Percentiles rank a stretch among this genome's conserved stretches.
These are phyloP conservation scores for Thysanoteuthis rhombus DNA, from an alignment of 2,888 invertebrate species.

Conservation along the genomic window DNA sequence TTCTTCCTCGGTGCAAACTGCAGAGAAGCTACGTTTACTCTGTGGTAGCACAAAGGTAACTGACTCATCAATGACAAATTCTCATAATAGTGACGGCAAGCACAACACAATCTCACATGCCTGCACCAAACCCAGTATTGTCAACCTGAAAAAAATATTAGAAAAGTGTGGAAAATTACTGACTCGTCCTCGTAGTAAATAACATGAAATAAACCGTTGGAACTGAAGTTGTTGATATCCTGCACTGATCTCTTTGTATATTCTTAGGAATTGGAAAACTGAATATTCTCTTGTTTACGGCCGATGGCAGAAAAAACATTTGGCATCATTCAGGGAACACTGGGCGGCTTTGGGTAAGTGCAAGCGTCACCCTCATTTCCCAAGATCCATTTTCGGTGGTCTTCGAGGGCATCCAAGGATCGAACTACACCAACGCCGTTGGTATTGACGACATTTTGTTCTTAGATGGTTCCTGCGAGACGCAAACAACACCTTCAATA, in stretches of 20 bases:
- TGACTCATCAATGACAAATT: no score
- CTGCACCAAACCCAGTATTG: no score
- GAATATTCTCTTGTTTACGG: slow-evolving; percentile 47
- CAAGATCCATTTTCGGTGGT: slow-evolving; percentile 44
- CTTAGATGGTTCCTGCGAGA: slow-evolving; percentile 45
- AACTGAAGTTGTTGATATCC: no score
- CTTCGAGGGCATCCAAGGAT: slow-evolving; percentile 57
- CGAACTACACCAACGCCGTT: slow-evolving; percentile 52
- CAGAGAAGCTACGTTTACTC: no score
- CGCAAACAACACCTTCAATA: not conserved
- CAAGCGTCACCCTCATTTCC: slow-evolving; percentile 43
- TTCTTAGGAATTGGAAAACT: slow-evolving; percentile 51
- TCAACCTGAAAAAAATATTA: no score
- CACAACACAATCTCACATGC: no score
- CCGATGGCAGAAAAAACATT: slow-evolving; percentile 38
- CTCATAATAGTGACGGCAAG: no score
- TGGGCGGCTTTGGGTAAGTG: slow-evolving; percentile 51
- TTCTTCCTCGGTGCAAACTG: no score
- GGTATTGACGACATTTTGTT: slow-evolving; percentile 55
- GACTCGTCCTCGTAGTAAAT: no score
- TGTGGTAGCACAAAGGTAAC: no score
- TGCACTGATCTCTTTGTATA: not conserved
- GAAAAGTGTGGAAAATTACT: no score
- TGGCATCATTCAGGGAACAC: slow-evolving; percentile 51
- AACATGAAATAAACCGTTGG: no score